Evolutionary conservation across 2,888 invertebrate species (phyloP), one percentile per base, ranked within the genome.

Genomic region (Notocelia uddmanniana): DNA sequence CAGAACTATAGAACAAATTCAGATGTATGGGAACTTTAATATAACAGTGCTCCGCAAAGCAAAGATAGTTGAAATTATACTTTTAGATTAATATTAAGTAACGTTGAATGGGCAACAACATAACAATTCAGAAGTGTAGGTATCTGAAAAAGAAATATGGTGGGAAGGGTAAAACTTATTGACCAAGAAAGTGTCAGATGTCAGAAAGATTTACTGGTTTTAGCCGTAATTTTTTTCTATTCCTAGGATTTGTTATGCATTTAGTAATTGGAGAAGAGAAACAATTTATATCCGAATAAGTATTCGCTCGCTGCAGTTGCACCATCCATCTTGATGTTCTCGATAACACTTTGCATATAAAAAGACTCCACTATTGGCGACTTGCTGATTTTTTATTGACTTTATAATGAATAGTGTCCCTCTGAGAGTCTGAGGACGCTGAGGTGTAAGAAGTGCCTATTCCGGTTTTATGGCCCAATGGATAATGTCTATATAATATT

Each of bases 341-440:
- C 50, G 68, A 52, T 60, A 68, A 69, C 19, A 62, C 58, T 73
- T 69, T 73, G 73, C 73, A 73, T 73, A 59, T 68, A 62, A 68
- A 62, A 41, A 23, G 37, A 26, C 57, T 26, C 18, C 21, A 34
- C 48, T 45, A 37, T 58, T 64, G 64, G 45, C 19, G 31, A 52
- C 21, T 68, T 58, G 50, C 37, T 21, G 21, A 52, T 26, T 60
- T 59, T 59, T 68, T 68, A 60, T 68, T 68, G 68, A 68, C 59
- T 52, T 68, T 26, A 9, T 68, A 58, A 60, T 59, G 37, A 41
- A 41, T 5, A 5, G 6, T 15, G 13, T 11, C 3, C 13, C 45
- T 45, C n/a, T n/a, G 6, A n/a, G n/a, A n/a, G n/a, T n/a, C n/a
- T n/a, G n/a, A n/a, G n/a, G n/a, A n/a, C n/a, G n/a, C n/a, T n/a